Conservation (phyloP, 92 coral and sea anemone species). For the Palythoa grandiflora region DNA sequence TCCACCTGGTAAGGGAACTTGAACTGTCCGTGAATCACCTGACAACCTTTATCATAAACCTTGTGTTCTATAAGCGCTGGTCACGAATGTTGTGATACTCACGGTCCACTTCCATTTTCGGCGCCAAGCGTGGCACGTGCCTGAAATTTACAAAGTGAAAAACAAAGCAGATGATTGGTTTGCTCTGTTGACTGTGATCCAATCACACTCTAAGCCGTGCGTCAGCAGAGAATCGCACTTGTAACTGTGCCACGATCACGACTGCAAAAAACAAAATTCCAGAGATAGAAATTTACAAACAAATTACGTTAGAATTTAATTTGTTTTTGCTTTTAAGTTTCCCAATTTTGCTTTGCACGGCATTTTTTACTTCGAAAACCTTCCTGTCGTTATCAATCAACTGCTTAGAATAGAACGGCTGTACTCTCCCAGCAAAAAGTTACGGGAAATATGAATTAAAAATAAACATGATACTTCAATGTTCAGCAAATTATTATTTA, state of each 20-base stretch:
- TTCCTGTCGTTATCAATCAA: background rate
- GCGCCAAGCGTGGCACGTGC: conserved; percentile 13
- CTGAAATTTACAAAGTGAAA: background rate
- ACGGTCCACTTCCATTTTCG: background rate
- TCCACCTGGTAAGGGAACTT: conserved; percentile 14
- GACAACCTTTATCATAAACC: background rate
- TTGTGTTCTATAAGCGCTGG: background rate
- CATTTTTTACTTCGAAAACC: background rate
- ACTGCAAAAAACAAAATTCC: background rate
- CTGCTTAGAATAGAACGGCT: background rate
- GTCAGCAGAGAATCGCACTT: background rate
- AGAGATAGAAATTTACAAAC: background rate
- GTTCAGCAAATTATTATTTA: background rate
- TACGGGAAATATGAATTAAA: background rate
- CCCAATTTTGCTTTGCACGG: background rate
- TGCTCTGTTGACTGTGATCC: background rate
- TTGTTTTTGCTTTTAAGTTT: too few relatives aligned
- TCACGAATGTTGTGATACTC: background rate
- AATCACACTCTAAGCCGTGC: background rate
- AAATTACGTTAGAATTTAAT: too few relatives aligned
- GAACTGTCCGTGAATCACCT: background rate
- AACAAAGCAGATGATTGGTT: background rate
- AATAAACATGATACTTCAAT: background rate
- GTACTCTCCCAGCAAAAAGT: background rate
- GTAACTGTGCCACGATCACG: background rate